phyloP scores from a whole-genome alignment of 2,113 vertebrate genomes.

The Petrocephalus zakoni region DNA sequence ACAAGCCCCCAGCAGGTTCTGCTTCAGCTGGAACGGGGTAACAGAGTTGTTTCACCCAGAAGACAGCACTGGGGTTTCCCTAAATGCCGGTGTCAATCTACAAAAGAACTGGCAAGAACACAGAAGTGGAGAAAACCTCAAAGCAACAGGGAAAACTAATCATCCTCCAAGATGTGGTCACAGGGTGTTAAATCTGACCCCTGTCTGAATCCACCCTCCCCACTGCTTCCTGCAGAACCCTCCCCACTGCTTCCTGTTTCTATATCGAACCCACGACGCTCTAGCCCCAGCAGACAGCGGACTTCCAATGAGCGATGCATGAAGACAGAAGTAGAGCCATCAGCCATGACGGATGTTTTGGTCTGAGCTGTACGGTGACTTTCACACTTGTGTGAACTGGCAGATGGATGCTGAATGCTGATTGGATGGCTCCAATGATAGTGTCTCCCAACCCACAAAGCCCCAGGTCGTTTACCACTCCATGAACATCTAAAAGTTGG shows the following conservation, averaged over 20 bases:
- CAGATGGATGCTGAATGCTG: background rate
- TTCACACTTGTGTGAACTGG: background rate
- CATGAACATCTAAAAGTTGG: background rate
- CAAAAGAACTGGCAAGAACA: background rate
- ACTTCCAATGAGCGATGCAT: background rate
- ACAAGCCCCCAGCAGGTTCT: background rate
- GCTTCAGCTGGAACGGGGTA: background rate
- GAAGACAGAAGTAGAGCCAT: background rate
- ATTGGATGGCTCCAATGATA: background rate
- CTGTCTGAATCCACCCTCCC: background rate
- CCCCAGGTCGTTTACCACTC: background rate
- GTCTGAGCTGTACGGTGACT: background rate
- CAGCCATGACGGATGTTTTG: background rate
- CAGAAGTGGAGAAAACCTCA: background rate
- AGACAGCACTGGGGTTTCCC: background rate
- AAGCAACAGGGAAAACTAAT: background rate
- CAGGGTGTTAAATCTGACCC: constrained; percentile 3
- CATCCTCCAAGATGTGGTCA: background rate
- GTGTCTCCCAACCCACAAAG: background rate
- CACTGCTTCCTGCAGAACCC: background rate
- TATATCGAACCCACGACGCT: background rate
- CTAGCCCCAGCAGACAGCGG: background rate
- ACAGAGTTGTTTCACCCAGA: background rate
- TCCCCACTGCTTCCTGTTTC: background rate
- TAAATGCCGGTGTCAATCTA: background rate